Base-by-base conservation (phyloP, 2,113 vertebrate species). In the Pandion haliaetus region DNA sequence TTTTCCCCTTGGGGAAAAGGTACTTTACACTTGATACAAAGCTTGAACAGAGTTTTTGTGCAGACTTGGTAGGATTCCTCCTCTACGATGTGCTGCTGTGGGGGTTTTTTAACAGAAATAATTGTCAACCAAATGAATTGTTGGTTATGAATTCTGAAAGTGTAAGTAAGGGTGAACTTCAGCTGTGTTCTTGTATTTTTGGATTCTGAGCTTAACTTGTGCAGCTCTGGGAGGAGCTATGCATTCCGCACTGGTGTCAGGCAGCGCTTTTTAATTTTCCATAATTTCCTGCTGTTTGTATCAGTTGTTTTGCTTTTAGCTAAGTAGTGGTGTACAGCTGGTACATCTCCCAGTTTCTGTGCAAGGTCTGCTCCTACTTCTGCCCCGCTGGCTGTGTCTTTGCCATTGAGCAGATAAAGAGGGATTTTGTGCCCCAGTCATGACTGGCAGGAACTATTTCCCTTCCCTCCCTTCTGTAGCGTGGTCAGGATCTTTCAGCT, bases 161-260 rank as follows among this genome's bases (percentile, higher is more conserved):
- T 7, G 20, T 14, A 40, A 45, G 23, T 10, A 36, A 49, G 17
- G 3, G 19, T 16, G 45, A 82, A 65, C 18, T 72, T 92, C 29
- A 86, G 52, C 32, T 17, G 9, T 3, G 5, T 19, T 77, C 34
- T 84, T 58, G 1, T 8, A 7, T 79, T 62, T 45, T 63, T 4
- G 4, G 70, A 34, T 8, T 34, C 74, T 44, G 31, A 20, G 32
- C 26, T 34, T 17, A 3, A 10, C 14, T 24, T 3, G 25, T 16
- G 36, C 18, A 21, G 66, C 86, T 80, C 47, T 7, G 24, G 50
- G 31, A 84, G 47, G 74, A 82, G 71, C 52, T 32, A 6, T 6
- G 7, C 10, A 0, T 5, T 63, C 2, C 2, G 14, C 31, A 15
- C 28, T 2, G 24, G 11, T 20, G n/a, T 38, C 32, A n/a, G 63